phyloP scores from a whole-genome alignment of 2,888 invertebrate species.

The Oxyteleia sp. region DNA sequence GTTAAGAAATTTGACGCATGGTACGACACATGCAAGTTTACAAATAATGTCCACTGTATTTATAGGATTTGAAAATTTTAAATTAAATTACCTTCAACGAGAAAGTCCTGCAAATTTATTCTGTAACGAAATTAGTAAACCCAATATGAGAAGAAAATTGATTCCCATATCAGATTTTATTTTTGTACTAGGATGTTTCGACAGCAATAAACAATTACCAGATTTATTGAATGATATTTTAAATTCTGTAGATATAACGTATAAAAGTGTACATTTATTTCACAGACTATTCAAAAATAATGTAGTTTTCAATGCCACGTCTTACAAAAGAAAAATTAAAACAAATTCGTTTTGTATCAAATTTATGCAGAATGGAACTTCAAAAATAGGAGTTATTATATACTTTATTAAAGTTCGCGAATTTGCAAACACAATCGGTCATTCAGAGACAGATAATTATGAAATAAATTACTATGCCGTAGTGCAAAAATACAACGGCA shows the following conservation, averaged over 20 bases:
- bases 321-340: background rate
- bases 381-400: background rate
- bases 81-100: slow-evolving; percentile 15
- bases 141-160: background rate
- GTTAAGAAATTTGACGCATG: slow-evolving; percentile 28
- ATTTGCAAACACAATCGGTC: background rate
- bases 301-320: background rate
- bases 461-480: background rate
- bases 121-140: background rate
- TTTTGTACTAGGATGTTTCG: background rate
- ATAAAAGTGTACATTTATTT: background rate
- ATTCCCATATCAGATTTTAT: background rate
- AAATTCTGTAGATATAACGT: background rate
- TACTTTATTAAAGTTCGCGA: background rate
- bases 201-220: background rate
- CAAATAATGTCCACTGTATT: slow-evolving; percentile 49
- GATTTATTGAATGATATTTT: background rate
- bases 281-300: background rate
- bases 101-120: background rate
- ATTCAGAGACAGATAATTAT: background rate
- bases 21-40: slow-evolving; percentile 64
- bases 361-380: background rate
- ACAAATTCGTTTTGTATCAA: background rate
- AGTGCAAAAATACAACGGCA: background rate
- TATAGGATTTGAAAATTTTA: slow-evolving; percentile 43